phyloP scores from a whole-genome alignment of 2,113 vertebrate species.

The Callithrix jacchus region DNA sequence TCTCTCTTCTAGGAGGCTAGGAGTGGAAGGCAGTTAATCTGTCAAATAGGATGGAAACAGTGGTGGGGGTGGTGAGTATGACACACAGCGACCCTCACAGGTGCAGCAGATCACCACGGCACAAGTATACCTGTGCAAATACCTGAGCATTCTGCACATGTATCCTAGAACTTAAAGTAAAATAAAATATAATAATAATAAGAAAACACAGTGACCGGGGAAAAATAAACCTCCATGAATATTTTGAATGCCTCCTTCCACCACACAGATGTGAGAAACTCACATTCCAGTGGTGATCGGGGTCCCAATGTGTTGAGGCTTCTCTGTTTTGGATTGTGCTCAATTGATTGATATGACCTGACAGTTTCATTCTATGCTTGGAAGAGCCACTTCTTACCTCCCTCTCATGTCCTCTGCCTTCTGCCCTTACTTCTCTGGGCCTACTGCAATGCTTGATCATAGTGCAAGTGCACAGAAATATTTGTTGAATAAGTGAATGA shows the following conservation, averaged over 20 bases:
- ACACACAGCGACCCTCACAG: neutral
- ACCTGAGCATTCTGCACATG: no score
- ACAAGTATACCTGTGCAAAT: no score
- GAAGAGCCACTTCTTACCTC: neutral
- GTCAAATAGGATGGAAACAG: accelerated
- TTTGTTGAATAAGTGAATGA: neutral
- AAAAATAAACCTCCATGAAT: neutral
- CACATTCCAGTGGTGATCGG: neutral
- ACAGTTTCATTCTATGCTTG: neutral
- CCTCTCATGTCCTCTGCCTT: no score
- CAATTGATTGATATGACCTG: neutral
- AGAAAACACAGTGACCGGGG: accelerated
- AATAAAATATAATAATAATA: no score
- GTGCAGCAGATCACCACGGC: no score
- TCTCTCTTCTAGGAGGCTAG: neutral
- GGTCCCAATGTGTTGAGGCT: accelerated
- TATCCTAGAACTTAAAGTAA: no score
- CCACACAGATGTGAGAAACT: neutral
- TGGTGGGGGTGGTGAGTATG: accelerated
- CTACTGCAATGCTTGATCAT: neutral
- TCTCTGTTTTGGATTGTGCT: neutral
- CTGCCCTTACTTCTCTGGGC: neutral
- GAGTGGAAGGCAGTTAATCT: no score
- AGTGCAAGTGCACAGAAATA: accelerated
- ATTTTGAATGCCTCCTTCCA: no score